Conservation (phyloP, 2,113 vertebrate genomes). For the Microcebus murinus region DNA sequence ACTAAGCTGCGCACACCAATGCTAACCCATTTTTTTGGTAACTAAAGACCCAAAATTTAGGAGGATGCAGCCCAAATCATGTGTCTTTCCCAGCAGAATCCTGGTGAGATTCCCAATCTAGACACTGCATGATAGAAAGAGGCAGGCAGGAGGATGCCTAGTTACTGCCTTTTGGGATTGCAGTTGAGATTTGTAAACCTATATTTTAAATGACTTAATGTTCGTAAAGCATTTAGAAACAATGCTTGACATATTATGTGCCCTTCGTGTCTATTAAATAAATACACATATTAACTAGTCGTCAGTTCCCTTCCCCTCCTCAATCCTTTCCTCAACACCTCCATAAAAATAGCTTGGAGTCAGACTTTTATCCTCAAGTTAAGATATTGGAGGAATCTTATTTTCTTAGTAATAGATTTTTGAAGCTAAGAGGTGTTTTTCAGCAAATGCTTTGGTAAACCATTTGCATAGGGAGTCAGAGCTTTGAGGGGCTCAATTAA, state of each 20-base stretch:
- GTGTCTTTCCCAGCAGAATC: background rate
- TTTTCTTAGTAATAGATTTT: background rate
- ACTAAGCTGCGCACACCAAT: background rate
- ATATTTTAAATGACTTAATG: background rate
- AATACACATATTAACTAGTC: background rate
- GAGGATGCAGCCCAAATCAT: background rate
- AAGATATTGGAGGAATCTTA: background rate
- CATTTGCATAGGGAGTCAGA: background rate
- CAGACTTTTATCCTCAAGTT: background rate
- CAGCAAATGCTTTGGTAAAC: background rate
- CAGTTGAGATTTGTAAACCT: background rate
- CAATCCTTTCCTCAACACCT: background rate
- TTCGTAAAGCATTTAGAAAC: background rate
- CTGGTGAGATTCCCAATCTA: background rate
- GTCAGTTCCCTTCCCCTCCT: background rate
- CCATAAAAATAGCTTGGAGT: background rate
- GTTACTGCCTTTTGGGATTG: background rate
- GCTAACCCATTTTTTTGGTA: background rate
- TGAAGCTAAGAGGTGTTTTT: background rate
- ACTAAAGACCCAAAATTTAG: background rate
- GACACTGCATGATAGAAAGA: background rate
- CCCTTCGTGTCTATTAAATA: background rate
- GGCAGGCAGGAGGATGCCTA: background rate
- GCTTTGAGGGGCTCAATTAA: background rate
- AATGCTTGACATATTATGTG: background rate